Evolutionary conservation across 2,888 invertebrate species (phyloP).

Genomic region (Dioctria rufipes): DNA sequence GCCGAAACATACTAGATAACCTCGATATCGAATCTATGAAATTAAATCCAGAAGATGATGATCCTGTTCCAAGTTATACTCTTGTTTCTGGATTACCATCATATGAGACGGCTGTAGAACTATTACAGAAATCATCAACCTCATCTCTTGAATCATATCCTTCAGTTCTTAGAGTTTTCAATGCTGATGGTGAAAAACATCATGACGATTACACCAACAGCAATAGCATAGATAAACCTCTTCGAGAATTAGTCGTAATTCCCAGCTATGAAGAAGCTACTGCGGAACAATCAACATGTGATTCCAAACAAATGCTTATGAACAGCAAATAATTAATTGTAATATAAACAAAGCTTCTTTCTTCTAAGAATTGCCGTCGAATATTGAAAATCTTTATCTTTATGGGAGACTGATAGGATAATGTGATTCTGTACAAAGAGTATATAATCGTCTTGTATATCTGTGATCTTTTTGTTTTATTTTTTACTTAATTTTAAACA

Average conservation of each 20-base stretch:
- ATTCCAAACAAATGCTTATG: slow-evolving; percentile 19
- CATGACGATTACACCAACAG: not conserved
- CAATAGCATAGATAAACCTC: not conserved
- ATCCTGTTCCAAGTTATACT: slow-evolving; percentile 77
- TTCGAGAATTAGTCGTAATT: not conserved
- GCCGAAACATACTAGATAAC: slow-evolving; percentile 60
- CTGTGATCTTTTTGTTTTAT: slow-evolving; percentile 33
- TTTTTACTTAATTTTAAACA: slow-evolving; percentile 26
- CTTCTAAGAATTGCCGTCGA: not conserved
- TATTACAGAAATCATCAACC: slow-evolving; percentile 71
- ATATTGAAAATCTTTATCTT: not conserved
- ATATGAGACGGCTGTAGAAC: slow-evolving; percentile 77
- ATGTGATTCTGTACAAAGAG: slow-evolving; percentile 19
- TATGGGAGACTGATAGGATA: slow-evolving; percentile 38
- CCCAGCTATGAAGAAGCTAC: slow-evolving; percentile 18
- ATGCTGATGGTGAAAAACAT: slow-evolving; percentile 41
- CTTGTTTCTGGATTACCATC: slow-evolving; percentile 77
- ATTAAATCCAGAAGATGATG: slow-evolving; percentile 69
- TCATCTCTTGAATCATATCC: slow-evolving; percentile 34
- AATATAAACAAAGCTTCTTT: not conserved
- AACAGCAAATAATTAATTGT: not conserved
- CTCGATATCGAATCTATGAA: slow-evolving; percentile 68
- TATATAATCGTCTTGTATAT: slow-evolving; percentile 8
- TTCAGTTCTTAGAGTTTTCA: slow-evolving; percentile 57
- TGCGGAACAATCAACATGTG: not conserved